A percentile compares a stretch with the other conserved stretches of the same genome.
These are phyloP conservation scores for Tympanoctomys barrerae DNA, from an alignment of 2,797 vertebrate species.

Conservation along the genomic window DNA sequence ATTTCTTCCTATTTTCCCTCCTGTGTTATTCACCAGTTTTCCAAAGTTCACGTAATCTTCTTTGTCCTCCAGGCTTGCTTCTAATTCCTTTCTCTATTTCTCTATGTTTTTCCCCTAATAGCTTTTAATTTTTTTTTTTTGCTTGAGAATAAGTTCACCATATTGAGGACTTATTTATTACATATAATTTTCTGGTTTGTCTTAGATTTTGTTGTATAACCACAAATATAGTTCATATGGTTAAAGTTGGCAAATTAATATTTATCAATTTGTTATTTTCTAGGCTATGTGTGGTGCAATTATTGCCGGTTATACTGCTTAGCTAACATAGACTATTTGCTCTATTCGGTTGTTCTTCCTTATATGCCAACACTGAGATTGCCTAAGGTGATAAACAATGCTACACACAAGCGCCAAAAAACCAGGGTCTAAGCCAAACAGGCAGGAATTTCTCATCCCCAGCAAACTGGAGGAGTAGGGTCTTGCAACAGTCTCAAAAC, in stretches of 20 bases:
- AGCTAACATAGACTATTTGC: neutral
- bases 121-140: neutral
- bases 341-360: neutral
- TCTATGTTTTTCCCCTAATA: neutral
- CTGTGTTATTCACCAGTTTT: neutral
- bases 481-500: neutral
- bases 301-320: neutral
- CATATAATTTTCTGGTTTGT: neutral
- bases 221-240: neutral
- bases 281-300: neutral
- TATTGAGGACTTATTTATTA: neutral
- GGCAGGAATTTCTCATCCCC: neutral
- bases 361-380: neutral
- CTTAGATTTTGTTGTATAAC: neutral
- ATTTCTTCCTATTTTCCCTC: neutral
- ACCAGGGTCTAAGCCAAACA: neutral
- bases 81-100: neutral
- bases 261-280: neutral
- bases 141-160: neutral
- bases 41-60: neutral
- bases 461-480: neutral
- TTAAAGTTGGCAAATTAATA: neutral
- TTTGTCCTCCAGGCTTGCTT: neutral
- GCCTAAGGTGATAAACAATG: neutral
- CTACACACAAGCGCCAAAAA: neutral